phyloP scores from a whole-genome alignment of 2,797 vertebrate species.

The Streptopelia turtur region DNA sequence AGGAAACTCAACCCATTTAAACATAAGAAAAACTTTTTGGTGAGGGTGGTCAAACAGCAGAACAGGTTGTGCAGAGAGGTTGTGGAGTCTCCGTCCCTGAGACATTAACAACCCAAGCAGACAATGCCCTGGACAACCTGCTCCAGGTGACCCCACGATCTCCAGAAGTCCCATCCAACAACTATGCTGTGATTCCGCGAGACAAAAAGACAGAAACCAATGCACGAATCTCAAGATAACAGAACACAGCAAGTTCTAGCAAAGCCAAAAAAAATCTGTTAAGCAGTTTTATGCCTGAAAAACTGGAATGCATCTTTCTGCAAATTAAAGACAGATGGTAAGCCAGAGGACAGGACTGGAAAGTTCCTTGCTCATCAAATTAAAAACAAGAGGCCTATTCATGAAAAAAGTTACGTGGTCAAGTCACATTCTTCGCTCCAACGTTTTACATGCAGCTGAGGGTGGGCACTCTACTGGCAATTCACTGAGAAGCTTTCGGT shows the following conservation, averaged over 20 bases:
- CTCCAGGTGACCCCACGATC: neutral
- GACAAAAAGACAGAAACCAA: constrained; percentile 18
- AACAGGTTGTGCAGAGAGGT: neutral
- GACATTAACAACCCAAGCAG: neutral
- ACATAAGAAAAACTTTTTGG: neutral
- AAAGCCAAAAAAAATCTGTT: constrained; percentile 43
- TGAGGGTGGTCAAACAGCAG: neutral
- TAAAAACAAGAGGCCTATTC: constrained; percentile 79
- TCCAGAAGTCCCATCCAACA: neutral
- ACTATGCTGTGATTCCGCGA: neutral
- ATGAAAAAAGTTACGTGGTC: constrained; percentile 67
- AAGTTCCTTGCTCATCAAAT: constrained; percentile 78
- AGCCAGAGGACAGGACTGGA: constrained; percentile 71
- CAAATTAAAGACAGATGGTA: constrained; percentile 81
- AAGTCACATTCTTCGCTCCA: constrained; percentile 64
- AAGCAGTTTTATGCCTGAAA: constrained; percentile 70
- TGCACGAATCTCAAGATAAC: constrained; percentile 3
- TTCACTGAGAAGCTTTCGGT: neutral
- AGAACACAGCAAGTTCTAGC: constrained; percentile 13
- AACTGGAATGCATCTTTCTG: constrained; percentile 72
- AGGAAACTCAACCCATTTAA: neutral
- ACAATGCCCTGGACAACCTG: neutral
- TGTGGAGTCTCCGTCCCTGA: neutral
- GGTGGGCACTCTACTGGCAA: neutral
- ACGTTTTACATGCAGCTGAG: constrained; percentile 4